Evolutionary conservation across 2,113 vertebrate species (phyloP).

Genomic region (Megaptera novaeangliae): DNA sequence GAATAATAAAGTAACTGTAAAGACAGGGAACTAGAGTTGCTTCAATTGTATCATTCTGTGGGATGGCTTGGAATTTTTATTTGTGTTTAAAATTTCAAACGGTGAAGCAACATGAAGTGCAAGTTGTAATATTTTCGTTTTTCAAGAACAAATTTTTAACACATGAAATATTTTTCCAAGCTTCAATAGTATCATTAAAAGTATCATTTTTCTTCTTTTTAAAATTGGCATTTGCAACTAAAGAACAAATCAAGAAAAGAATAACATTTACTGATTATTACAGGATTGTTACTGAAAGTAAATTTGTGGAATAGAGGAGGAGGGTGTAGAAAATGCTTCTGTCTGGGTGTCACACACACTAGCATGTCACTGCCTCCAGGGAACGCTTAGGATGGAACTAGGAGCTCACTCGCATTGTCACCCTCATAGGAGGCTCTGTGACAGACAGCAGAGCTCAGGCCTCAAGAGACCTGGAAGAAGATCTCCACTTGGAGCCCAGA

Average conservation of each 20-base stretch:
- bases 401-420: background rate
- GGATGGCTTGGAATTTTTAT: background rate
- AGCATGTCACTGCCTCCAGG: no score
- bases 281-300: background rate
- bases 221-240: background rate
- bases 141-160: background rate
- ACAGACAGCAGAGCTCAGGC: background rate
- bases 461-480: background rate
- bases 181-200: background rate
- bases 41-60: background rate
- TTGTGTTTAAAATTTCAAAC: background rate
- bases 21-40: background rate
- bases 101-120: background rate
- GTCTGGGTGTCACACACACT: background rate
- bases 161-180: background rate
- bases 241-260: background rate
- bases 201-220: background rate
- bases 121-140: background rate
- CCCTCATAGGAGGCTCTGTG: background rate
- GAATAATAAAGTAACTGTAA: background rate
- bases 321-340: background rate
- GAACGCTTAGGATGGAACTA: background rate
- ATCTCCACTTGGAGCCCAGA: background rate
- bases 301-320: background rate
- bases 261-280: background rate